Conservation (phyloP, 2,888 invertebrate genomes). For the Drosophila atripex region DNA sequence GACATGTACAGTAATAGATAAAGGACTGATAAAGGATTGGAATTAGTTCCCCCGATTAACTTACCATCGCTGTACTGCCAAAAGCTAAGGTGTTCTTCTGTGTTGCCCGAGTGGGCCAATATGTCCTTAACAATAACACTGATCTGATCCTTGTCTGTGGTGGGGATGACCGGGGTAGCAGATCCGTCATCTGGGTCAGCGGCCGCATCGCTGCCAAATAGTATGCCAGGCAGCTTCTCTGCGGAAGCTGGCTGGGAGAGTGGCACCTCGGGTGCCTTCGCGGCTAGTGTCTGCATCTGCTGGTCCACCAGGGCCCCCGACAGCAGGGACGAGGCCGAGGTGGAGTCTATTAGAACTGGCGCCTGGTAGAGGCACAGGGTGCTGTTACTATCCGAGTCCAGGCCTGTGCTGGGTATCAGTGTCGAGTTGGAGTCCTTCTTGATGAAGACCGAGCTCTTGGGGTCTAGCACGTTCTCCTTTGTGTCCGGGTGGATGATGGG, state of each 20-base stretch:
- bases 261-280: slow-evolving; percentile 22
- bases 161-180: background rate
- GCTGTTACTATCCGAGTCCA: slow-evolving; percentile 42
- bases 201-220: slow-evolving; percentile 10
- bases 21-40: too few species aligned
- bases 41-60: background rate
- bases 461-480: slow-evolving; percentile 77
- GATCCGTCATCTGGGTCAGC: background rate
- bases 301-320: slow-evolving; percentile 61
- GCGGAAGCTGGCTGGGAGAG: slow-evolving; percentile 7
- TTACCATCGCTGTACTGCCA: slow-evolving; percentile 68
- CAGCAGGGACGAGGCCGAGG: slow-evolving; percentile 30
- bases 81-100: slow-evolving; percentile 66
- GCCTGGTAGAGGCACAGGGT: slow-evolving; percentile 51
- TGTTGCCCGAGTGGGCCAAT: slow-evolving; percentile 57
- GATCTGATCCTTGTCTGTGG: slow-evolving; percentile 66
- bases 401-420: slow-evolving; percentile 48
- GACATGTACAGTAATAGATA: too few species aligned
- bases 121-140: slow-evolving; percentile 70
- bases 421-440: slow-evolving; percentile 62
- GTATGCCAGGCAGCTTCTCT: slow-evolving; percentile 11
- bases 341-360: slow-evolving; percentile 23
- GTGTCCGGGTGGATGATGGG: slow-evolving; percentile 82
- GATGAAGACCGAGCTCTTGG: slow-evolving; percentile 59
- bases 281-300: slow-evolving; percentile 75